Evolutionary conservation across 2,797 vertebrate genomes (phyloP), one percentile per base, ranked within the genome.

Genomic region (Eulemur mongoz): DNA sequence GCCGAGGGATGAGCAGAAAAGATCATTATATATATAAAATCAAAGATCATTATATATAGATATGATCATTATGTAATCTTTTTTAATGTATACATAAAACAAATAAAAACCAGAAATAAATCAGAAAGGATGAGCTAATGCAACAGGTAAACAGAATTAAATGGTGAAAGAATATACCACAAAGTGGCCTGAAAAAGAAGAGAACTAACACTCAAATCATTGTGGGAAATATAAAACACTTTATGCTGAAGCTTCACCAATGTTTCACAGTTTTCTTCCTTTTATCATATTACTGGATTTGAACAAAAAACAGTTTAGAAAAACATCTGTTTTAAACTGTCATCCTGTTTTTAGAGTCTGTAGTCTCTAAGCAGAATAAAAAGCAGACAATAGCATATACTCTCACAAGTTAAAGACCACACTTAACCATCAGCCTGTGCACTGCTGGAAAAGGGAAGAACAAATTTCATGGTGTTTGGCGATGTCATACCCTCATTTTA

Each of bases 221-320:
- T 89, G 32, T 82, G 54, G 85, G 50, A 61, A 35, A 50, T 2
- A 32, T 40, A 76, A 78, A 72, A 6, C 14, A 8, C 12, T 91
- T 93, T 59, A 93, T 70, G 35, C n/a, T 79, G 38, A 96, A 80
- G 50, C 15, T 2, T 15, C 35, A 48, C 32, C 32, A 45, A 35
- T 20, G 9, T 63, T 85, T 85, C 43, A 23, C 20, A 63, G 45
- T 27, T 52, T 48, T 81, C 81, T 73, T 43, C 23, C 23, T 86
- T 76, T 90, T 80, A 48, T 80, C 59, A 70, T 69, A 25, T 65
- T 91, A 14, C 40, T 93, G 40, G n/a, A 52, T 94, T 96, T 84
- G 73, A 93, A 91, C n/a, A 93, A 89, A 97, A 90, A 73, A 52
- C 43, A 50, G 40, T 50, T 95, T 75, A 86, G 59, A 48, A 54